Conservation (phyloP, 2,113 vertebrate species). For the Sylvietta virens region DNA sequence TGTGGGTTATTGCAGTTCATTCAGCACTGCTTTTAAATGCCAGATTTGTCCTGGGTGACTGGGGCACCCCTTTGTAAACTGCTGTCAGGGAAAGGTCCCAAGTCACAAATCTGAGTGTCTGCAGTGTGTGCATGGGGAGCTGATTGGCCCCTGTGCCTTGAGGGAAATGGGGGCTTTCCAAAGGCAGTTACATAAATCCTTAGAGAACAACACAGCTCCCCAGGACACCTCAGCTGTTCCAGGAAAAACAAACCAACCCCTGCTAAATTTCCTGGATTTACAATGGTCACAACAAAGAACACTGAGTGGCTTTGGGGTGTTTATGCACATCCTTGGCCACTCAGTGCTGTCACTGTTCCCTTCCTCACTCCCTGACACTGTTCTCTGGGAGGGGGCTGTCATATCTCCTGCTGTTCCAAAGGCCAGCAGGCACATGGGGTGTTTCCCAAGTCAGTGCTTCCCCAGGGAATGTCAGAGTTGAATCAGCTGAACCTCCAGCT, state of each 20-base stretch:
- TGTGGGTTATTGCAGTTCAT: conserved; percentile 17
- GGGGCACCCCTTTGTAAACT: neutral
- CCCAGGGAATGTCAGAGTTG: neutral
- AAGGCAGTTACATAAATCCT: neutral
- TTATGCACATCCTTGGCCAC: neutral
- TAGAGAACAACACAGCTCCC: neutral
- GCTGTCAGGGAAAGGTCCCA: neutral
- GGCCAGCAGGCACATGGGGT: neutral
- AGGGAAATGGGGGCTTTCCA: neutral
- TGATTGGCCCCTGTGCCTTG: neutral
- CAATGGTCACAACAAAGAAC: neutral
- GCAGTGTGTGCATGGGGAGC: neutral
- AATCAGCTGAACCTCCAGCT: neutral
- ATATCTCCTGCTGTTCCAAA: neutral
- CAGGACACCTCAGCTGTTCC: neutral
- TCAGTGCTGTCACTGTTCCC: neutral
- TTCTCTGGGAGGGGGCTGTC: neutral
- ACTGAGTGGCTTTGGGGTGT: neutral
- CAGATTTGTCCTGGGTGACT: neutral
- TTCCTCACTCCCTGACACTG: neutral
- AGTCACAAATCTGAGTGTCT: neutral
- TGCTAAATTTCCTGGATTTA: neutral
- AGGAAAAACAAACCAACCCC: neutral
- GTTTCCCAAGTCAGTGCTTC: neutral
- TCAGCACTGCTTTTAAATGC: conserved; percentile 20